Evolutionary conservation across 2,888 invertebrate genomes (phyloP), one percentile per base, ranked within the genome.

Genomic region (Tubiluchus corallicola): DNA sequence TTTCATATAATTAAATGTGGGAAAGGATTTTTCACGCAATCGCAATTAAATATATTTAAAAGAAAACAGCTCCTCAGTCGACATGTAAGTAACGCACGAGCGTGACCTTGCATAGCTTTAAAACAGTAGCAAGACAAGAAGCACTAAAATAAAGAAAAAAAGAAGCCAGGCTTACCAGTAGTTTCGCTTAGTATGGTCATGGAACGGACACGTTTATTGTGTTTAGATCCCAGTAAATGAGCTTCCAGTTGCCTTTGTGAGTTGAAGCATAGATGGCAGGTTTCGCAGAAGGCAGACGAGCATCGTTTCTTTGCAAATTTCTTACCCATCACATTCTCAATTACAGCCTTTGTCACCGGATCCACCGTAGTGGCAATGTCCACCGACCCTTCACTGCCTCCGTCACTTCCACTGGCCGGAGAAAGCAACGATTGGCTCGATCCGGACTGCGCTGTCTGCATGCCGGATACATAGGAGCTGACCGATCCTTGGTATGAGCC

Each of bases 261-360:
- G 29, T 29, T 29, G 29, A 29, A 29, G n/a, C 9, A 29, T n/a
- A 29, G 29, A n/a, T 29, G 29, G n/a, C 29, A 29, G 29, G n/a
- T n/a, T 9, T 29, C 29, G 29, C 29, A 29, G 9, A n/a, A 9
- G 9, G 29, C 29, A 9, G 29, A 29, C 29, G 29, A n/a, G 9
- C 9, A 9, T 9, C 29, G 29, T n/a, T 29, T 29, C 29, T 29
- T 29, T n/a, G 29, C 29, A 29, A 29, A 29, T n/a, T 29, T 29
- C 29, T 29, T 29, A n/a, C 29, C 29, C 29, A 29, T 29, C 29
- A 29, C 29, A n/a, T 29, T 29, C 9, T 29, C 29, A n/a, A 29
- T 29, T 9, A 29, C 29, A n/a, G 29, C 29, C 29, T 29, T 29
- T n/a, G 29, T 29, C 29, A 29, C 29, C 29, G 29, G 29, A n/a